Base-by-base conservation (phyloP, 2,113 vertebrate genomes). In the Chionodraco myersi region DNA sequence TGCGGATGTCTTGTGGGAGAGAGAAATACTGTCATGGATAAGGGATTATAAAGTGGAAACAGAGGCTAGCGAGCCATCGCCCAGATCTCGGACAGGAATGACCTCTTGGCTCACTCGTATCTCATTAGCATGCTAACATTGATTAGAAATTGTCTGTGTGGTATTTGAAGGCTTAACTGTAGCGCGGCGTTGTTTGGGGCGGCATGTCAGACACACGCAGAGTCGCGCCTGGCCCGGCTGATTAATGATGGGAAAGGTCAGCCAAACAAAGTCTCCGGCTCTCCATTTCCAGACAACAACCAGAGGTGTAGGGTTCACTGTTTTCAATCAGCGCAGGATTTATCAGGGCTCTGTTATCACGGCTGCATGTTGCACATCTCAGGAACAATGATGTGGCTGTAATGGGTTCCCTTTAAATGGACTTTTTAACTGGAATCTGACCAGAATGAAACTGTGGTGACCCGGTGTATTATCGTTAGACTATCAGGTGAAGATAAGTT, bases 181-280 rank as follows among this genome's bases (percentile, higher is more conserved):
- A 36, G 73, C 16, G 58, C 48, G 72, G 62, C 80, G 82, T 82
- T 86, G 83, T 89, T 85, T 83, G 60, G 63, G 67, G 64, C 7
- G 2, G 23, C 65, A 51, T 84, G 85, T 89, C 83, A 89, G 86
- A 51, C 74, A 49, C 78, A 84, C 21, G 5, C 73, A 71, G 73
- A 69, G 81, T 72, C 10, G 10, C 66, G 71, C 67, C 88, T 74
- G 83, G 75, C 16, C 45, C 18, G 23, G 4, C 49, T 91, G 82
- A 92, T 90, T 91, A 88, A 92, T 89, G 88, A 88, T 88, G 86
- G 87, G 88, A 91, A 89, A 92, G 87, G 86, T 87, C 82, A 88
- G 81, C 81, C 79, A 72, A 82, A 87, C 79, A 48, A 74, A 65
- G 80, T 79, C 68, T 69, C 64, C 45, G 58, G 77, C 60, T 88